phyloP scores from a whole-genome alignment of 2,113 vertebrate genomes.

The Rattus rattus region DNA sequence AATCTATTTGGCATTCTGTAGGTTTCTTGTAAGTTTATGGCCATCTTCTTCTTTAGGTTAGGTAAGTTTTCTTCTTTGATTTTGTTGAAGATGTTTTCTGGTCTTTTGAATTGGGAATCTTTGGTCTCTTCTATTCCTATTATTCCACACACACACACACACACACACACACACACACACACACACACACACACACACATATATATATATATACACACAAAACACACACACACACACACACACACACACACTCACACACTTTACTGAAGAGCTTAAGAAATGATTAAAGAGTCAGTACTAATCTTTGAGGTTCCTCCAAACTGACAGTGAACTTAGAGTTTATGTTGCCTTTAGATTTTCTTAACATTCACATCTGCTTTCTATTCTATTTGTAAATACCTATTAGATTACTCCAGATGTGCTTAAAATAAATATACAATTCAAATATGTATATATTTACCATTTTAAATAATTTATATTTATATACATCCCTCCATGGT shows the following conservation, averaged over 20 bases:
- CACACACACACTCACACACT: background rate
- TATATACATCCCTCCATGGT: slow-evolving; percentile 38
- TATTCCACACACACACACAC: too few species aligned
- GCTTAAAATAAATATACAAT: slow-evolving; percentile 68
- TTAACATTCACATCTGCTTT: slow-evolving; percentile 40
- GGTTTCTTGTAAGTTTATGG: too few species aligned
- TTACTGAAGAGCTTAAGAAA: slow-evolving; percentile 50
- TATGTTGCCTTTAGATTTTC: slow-evolving; percentile 25
- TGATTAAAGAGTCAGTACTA: slow-evolving; percentile 22
- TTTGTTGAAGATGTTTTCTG: too few species aligned
- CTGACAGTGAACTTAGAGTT: background rate
- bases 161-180: too few species aligned
- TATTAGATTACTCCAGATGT: slow-evolving; percentile 41
- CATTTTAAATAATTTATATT: background rate
- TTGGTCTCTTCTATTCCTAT: too few species aligned
- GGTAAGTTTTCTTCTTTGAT: too few species aligned
- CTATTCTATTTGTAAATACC: slow-evolving; percentile 39
- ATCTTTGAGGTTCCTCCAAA: slow-evolving; percentile 8
- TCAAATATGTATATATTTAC: slow-evolving; percentile 23
- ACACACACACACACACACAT: too few species aligned
- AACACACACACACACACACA: too few species aligned
- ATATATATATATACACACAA: too few species aligned
- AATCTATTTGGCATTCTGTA: too few species aligned
- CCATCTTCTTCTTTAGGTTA: too few species aligned
- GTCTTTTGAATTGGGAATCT: too few species aligned